phyloP scores from a whole-genome alignment of 2,797 vertebrate species.

The Sebastes vulpes region DNA sequence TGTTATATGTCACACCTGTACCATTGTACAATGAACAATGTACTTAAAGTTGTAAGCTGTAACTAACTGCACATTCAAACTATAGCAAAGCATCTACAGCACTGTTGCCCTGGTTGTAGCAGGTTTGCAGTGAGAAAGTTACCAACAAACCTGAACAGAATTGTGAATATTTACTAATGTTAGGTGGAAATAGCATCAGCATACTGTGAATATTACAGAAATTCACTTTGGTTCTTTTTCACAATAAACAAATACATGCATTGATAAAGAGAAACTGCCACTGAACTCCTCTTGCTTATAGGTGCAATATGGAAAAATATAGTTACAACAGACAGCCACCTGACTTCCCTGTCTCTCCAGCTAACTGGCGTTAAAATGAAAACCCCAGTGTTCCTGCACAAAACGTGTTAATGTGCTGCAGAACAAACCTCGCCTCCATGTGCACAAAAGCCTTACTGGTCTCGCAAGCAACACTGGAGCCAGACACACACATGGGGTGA shows the following conservation, averaged over 20 bases:
- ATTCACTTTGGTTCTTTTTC: not conserved
- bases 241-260: not conserved
- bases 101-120: not conserved
- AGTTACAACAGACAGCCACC: not conserved
- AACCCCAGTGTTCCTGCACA: slow-evolving; percentile 11
- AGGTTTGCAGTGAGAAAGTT: not conserved
- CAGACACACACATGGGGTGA: slow-evolving; percentile 49
- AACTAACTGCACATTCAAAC: not conserved
- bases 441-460: slow-evolving; percentile 26
- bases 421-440: slow-evolving; percentile 14
- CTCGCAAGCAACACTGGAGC: slow-evolving; percentile 30
- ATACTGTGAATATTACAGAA: not conserved
- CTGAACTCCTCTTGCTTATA: not conserved
- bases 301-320: not conserved
- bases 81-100: not conserved
- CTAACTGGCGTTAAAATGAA: slow-evolving; percentile 18
- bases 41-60: not conserved
- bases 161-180: not conserved
- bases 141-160: not conserved
- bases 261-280: not conserved
- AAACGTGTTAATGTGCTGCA: slow-evolving; percentile 36
- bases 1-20: not conserved
- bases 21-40: not conserved
- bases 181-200: not conserved
- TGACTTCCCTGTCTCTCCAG: not conserved